A percentile compares a stretch with the other conserved stretches of the same genome.
Conservation (phyloP, 64 coral and sea anemone species). For the Stichodactyla mertensii region DNA sequence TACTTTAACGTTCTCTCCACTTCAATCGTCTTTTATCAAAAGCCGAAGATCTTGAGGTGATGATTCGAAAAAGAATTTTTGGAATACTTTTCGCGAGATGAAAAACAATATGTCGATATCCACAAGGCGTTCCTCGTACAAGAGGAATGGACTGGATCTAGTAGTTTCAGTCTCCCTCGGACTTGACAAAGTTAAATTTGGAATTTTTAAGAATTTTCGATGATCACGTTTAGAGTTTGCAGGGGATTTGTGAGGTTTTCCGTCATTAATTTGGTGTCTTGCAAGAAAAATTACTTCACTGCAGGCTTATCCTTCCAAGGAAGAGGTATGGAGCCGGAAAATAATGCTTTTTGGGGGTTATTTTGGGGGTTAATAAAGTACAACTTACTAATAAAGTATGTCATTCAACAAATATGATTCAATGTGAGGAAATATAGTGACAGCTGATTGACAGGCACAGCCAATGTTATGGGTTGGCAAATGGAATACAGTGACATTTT, state of each 20-base stretch:
- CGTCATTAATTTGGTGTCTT: background rate
- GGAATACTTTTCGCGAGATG: background rate
- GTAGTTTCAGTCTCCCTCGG: background rate
- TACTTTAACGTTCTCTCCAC: background rate
- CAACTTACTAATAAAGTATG: too few relatives aligned
- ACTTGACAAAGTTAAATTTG: background rate
- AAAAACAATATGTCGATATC: constrained; percentile 10
- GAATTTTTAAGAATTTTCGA: background rate
- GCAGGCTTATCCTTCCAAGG: background rate
- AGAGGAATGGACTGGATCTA: background rate
- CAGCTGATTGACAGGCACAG: too few relatives aligned
- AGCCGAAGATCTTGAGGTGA: background rate
- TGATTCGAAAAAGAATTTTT: background rate
- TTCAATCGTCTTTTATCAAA: background rate
- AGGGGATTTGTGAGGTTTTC: background rate
- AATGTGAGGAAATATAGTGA: too few relatives aligned
- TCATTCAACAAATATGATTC: too few relatives aligned
- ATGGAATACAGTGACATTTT: too few relatives aligned
- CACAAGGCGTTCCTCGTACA: background rate
- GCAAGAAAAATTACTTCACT: background rate
- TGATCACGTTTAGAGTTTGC: background rate
- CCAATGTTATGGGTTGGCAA: too few relatives aligned
- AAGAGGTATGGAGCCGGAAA: background rate
- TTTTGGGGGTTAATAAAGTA: too few relatives aligned
- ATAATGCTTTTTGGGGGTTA: background rate